Evolutionary conservation across 2,888 invertebrate genomes (phyloP), one percentile per base, ranked within the genome.

Genomic region (Scaeva pyrastri): DNA sequence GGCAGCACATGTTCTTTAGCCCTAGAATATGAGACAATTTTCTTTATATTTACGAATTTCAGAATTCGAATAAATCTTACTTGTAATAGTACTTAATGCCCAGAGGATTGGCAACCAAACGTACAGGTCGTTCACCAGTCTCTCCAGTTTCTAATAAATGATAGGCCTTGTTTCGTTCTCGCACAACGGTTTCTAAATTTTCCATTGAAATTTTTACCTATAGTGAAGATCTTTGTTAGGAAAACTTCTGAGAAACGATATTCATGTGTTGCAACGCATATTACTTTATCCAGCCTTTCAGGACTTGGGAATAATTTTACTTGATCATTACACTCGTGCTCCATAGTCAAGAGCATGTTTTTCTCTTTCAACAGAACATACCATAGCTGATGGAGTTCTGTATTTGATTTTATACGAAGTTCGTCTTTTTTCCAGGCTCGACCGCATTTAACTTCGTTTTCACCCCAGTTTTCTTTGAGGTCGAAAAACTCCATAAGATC

Each of bases 301-400:
- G 98, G 98, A 93, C 95, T 98, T 1, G 98, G 97, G 91, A 99
- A 97, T 7, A 96, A 88, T 90, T 94, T 93, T 88, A 93, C 92
- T 90, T 95, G 93, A 50, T 94, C 92, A 66, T 95, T 95, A 92
- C 95, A 94, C 91, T 96, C 96, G 86, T 97, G 95, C 93, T 98
- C 97, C 99, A 99, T 98, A 2, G 99, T 99, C 87, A 97, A 93
- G 19, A 99, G 93, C 99, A 99, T 99, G 92, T 99, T 99, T 73
- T 96, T 94, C 93, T 99, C 99, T 93, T 99, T 99, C 71, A 99
- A 93, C 76, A 99, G 93, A 16, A 95, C 90, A 90, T 94, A 98
- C 99, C 99, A 99, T 80, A 99, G 93, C 93, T 99, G 98, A 91
- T 99, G 99, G 77, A 99, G 94, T 93, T 99, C 99, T 66, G 95